Percentiles rank a stretch among this genome's conserved stretches.
phyloP scores from a whole-genome alignment of 2,113 vertebrate genomes.

The Loxodonta africana region DNA sequence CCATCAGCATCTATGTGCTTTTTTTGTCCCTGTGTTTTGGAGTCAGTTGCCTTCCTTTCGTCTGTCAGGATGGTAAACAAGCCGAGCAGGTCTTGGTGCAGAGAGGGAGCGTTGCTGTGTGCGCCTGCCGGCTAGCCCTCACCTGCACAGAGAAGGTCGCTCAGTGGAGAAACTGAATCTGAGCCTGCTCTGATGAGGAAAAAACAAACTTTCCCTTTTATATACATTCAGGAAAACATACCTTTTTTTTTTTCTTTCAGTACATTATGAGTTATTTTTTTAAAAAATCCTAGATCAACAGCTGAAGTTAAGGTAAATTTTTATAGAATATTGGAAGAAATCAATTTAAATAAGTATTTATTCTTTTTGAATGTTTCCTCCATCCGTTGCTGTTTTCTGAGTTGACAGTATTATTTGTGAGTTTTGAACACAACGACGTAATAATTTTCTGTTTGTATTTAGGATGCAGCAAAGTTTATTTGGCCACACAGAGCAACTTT shows the following conservation, averaged over 20 bases:
- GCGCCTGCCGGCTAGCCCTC: neutral
- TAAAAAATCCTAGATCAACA: slow-evolving; percentile 20
- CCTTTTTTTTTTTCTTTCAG: neutral
- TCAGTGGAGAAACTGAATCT: neutral
- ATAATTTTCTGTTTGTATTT: neutral
- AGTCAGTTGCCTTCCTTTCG: slow-evolving; percentile 77
- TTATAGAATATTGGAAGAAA: neutral
- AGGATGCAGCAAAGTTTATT: slow-evolving; percentile 23
- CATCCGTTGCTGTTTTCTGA: neutral
- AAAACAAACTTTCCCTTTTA: neutral
- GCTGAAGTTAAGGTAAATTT: slow-evolving; percentile 53
- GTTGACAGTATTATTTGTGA: neutral
- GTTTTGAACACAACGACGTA: slow-evolving; percentile 15
- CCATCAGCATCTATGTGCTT: slow-evolving; percentile 84
- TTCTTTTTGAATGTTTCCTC: slow-evolving; percentile 35
- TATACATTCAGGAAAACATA: neutral
- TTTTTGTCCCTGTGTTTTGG: slow-evolving; percentile 83
- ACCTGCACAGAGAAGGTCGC: slow-evolving; percentile 35
- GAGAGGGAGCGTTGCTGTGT: neutral
- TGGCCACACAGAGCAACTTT: slow-evolving; percentile 39
- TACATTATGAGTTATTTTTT: slow-evolving; percentile 15
- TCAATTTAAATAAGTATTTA: neutral
- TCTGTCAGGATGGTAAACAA: slow-evolving; percentile 82
- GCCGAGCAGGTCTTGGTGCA: slow-evolving; percentile 68
- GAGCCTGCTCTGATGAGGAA: slow-evolving; percentile 43